Evolutionary conservation across 1,140 invertebrate species (phyloP), one percentile per base, ranked within the genome.

Genomic region (Anadara kagoshimensis): DNA sequence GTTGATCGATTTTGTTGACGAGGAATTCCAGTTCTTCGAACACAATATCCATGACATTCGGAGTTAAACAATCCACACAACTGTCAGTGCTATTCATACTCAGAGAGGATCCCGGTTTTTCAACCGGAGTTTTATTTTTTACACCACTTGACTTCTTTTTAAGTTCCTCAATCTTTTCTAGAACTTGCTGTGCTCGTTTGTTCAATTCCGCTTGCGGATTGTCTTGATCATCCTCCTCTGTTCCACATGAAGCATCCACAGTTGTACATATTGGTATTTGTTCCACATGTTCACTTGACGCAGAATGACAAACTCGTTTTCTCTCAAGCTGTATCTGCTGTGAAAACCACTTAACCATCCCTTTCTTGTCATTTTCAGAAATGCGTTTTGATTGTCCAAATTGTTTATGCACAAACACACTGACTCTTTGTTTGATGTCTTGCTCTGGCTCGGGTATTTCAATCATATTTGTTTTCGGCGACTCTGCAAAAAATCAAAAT

Each of bases 371-470:
- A 62, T 77, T 78, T 44, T 85, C 77, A 18, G 78, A 79, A 2
- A 85, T 70, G 12, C 77, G 74, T 54, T 80, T 83, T 51, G 79
- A 83, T n/a, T 80, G 78, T 3, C 83, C 83, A 70, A 85, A 85
- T 45, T 79, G 75, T 69, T 79, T 79, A 57, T 85, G 83, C 1
- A 84, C 76, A 73, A 84, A 84, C 0, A 73, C 75, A 20, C 63
- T 70, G 3, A 84, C 82, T 44, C 76, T 80, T n/a, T 76, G 73
- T 59, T 80, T 82, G 2, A 82, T 78, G 54, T 84, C 82, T 43
- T 53, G 24, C 45, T 80, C 80, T 26, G 64, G 26, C 59, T 72
- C 68, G 51, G 36, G 29, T 36, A 36, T 36, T 36, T 36, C 29
- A 36, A 36, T 36, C 29, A 36, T 36, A 7, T 36, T 36, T 2